Evolutionary conservation across 2,113 vertebrate species (phyloP).

Genomic region (Larimichthys polyactis): DNA sequence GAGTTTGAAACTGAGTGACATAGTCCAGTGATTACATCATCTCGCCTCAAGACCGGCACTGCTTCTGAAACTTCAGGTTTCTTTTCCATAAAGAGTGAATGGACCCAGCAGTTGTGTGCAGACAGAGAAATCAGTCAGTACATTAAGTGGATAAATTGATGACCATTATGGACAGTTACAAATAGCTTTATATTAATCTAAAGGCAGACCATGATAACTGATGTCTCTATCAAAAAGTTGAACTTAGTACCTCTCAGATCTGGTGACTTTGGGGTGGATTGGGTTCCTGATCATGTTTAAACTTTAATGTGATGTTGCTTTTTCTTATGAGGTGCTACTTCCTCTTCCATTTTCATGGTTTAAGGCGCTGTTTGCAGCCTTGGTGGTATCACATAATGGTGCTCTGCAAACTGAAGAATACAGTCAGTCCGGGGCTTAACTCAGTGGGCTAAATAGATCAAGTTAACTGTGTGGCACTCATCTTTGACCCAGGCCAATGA

Average conservation of each 20-base stretch:
- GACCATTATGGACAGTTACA: neutral
- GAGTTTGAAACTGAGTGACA: constrained; percentile 51
- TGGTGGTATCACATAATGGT: constrained; percentile 48
- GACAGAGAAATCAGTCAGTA: neutral
- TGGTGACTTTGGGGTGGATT: neutral
- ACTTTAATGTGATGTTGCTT: neutral
- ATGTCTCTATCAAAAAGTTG: neutral
- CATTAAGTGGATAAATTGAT: neutral
- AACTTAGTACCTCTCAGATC: neutral
- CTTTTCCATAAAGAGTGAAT: constrained; percentile 28
- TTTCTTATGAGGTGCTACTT: neutral
- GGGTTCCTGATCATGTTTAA: neutral
- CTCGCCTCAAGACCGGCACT: constrained; percentile 17
- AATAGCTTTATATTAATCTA: neutral
- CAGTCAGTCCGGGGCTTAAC: constrained; percentile 33
- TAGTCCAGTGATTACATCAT: constrained; percentile 57
- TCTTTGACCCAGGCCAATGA: constrained; percentile 44
- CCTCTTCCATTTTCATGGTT: neutral
- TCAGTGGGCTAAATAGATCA: constrained; percentile 47
- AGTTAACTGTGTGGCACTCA: constrained; percentile 37
- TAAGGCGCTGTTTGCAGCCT: constrained; percentile 7
- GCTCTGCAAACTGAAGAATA: constrained; percentile 30
- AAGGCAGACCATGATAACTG: neutral
- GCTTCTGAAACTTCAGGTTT: constrained; percentile 15
- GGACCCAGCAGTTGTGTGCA: neutral